These are phyloP conservation scores for Diloba caeruleocephala DNA, from an alignment of 2,888 invertebrate genomes.

Conservation along the genomic window DNA sequence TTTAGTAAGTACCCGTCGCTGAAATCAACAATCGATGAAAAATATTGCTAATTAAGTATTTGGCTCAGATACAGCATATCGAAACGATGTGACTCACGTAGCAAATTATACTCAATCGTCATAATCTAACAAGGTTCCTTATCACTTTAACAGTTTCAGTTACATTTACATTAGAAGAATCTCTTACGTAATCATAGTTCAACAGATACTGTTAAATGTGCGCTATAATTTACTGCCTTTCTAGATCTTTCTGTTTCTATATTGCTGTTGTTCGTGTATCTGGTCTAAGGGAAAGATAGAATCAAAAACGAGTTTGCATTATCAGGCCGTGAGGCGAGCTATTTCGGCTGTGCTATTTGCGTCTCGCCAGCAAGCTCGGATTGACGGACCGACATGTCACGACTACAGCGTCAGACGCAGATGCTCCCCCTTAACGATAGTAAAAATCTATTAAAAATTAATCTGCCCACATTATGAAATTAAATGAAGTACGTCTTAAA, in stretches of 20 bases:
- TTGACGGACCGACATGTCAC: constrained; percentile 88
- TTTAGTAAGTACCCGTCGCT: constrained; percentile 14
- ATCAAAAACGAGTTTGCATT: constrained; percentile 86
- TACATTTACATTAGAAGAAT: constrained; percentile 25
- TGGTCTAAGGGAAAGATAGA: constrained; percentile 76
- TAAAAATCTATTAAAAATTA: constrained; percentile 60
- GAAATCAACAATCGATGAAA: constrained; percentile 66
- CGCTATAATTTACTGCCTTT: constrained; percentile 25
- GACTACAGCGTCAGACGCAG: constrained; percentile 74
- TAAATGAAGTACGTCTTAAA: constrained; percentile 19
- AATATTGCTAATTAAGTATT: constrained; percentile 72
- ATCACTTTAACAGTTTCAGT: constrained; percentile 38
- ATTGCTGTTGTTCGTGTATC: constrained; percentile 57
- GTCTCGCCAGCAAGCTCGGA: constrained; percentile 85
- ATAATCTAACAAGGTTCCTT: constrained; percentile 47
- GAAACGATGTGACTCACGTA: constrained; percentile 68
- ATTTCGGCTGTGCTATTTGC: constrained; percentile 85
- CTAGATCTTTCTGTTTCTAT: constrained; percentile 36
- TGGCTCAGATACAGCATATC: constrained; percentile 70
- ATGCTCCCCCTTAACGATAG: constrained; percentile 70
- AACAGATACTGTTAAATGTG: constrained; percentile 10
- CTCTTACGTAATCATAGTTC: constrained; percentile 8
- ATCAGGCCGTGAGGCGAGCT: constrained; percentile 85
- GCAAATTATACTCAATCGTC: constrained; percentile 49
- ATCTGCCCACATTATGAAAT: constrained; percentile 44